Evolutionary conservation across 2,113 vertebrate genomes (phyloP).

Genomic region (Boulengerochromis microlepis): DNA sequence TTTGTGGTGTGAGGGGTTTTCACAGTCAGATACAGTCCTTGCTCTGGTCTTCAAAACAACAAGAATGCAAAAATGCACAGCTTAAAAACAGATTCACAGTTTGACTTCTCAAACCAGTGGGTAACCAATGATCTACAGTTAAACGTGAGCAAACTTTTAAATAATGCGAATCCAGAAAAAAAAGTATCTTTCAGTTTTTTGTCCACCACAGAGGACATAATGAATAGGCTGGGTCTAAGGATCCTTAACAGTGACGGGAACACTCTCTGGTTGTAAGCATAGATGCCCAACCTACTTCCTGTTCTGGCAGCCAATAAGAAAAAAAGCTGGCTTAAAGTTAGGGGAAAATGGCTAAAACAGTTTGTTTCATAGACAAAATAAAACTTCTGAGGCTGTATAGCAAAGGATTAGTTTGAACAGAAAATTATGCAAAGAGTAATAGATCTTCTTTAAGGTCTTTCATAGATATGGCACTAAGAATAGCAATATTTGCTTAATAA

Average conservation of each 20-base stretch:
- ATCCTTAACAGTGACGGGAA: neutral
- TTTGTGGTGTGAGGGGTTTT: neutral
- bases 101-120: neutral
- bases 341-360: neutral
- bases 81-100: neutral
- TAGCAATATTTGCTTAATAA: neutral
- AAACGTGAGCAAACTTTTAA: neutral
- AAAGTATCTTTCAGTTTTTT: neutral
- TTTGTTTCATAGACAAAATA: neutral
- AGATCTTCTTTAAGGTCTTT: neutral
- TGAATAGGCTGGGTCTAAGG: neutral
- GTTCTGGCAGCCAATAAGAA: neutral
- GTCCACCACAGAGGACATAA: neutral
- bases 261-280: neutral
- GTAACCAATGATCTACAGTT: neutral
- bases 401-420: neutral
- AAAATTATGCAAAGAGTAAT: neutral
- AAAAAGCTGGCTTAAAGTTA: neutral
- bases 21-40: neutral
- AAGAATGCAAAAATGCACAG: neutral
- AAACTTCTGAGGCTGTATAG: neutral
- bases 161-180: neutral
- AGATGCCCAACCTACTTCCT: neutral
- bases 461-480: neutral
- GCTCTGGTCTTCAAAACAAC: neutral